Percentiles rank a stretch among this genome's conserved stretches.
These are phyloP conservation scores for Montipora capricornis DNA, from an alignment of 64 coral and sea anemone species.

Conservation along the genomic window DNA sequence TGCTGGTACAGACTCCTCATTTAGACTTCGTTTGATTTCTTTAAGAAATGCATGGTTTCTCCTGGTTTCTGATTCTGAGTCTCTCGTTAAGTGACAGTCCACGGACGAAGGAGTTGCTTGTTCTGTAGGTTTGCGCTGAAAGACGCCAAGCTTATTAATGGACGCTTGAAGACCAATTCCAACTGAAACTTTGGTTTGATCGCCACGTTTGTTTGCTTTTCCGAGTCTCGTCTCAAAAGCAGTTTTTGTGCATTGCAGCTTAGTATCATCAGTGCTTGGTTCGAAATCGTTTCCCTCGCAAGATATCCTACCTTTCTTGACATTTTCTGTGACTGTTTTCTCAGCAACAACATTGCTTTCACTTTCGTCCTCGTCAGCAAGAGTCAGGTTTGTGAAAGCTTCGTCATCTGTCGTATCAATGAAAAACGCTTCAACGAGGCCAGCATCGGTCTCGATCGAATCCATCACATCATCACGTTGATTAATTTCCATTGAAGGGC, in stretches of 20 bases:
- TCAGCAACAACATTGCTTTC: background rate
- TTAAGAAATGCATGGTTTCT: background rate
- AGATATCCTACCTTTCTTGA: background rate
- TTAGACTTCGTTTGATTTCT: background rate
- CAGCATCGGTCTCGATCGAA: background rate
- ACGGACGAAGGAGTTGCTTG: background rate
- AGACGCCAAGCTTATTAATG: constrained; percentile 25
- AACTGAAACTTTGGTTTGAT: background rate
- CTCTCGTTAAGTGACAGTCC: background rate
- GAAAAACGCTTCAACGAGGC: constrained; percentile 26
- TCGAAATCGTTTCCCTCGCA: background rate
- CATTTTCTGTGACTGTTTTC: background rate
- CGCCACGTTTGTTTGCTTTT: background rate
- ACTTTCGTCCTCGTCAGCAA: background rate
- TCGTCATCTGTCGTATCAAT: constrained; percentile 48
- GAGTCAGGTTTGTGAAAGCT: constrained; percentile 12
- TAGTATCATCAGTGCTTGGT: background rate
- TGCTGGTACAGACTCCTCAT: background rate
- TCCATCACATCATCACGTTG: constrained; percentile 3
- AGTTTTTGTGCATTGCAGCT: background rate
- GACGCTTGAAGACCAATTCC: constrained; percentile 6
- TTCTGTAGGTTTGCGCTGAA: constrained; percentile 30
- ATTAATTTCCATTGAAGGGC: background rate
- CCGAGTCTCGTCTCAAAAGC: background rate
- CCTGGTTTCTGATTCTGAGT: background rate